Conservation (phyloP, 2,797 vertebrate species). For the Eulemur mongoz region DNA sequence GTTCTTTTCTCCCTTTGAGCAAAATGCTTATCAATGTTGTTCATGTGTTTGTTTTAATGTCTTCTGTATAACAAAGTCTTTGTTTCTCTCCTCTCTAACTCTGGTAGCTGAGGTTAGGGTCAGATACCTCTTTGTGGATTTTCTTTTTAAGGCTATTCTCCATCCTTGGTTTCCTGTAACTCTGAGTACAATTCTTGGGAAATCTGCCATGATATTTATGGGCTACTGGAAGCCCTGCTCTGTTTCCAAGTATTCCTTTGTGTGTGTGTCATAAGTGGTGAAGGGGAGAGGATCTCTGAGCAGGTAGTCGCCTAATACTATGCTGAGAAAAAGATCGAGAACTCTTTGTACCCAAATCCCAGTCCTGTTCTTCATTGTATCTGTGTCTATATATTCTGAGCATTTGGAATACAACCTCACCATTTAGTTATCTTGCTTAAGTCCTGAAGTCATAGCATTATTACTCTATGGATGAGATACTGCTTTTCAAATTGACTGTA, state of each 20-base stretch:
- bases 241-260: not conserved
- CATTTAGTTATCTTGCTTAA: not conserved
- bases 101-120: conserved; percentile 31
- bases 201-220: conserved; percentile 16
- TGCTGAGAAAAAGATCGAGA: not conserved
- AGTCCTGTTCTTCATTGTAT: not conserved
- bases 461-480: not conserved
- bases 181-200: conserved; percentile 37
- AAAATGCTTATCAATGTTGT: conserved; percentile 48
- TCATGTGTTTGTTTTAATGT: conserved; percentile 57
- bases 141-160: conserved; percentile 58
- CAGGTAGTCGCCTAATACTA: not conserved
- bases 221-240: not conserved
- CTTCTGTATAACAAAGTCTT: conserved; percentile 58
- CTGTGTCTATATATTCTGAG: not conserved
- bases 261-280: not conserved
- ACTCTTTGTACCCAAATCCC: not conserved
- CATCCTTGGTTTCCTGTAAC: conserved; percentile 39
- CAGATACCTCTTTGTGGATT: conserved; percentile 54
- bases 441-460: not conserved
- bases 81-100: conserved; percentile 53
- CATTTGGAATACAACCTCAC: not conserved
- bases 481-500: not conserved
- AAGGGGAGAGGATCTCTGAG: not conserved
- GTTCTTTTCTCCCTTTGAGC: conserved; percentile 47